phyloP scores from a whole-genome alignment of 2,797 vertebrate genomes.

The Poeciliopsis turneri region DNA sequence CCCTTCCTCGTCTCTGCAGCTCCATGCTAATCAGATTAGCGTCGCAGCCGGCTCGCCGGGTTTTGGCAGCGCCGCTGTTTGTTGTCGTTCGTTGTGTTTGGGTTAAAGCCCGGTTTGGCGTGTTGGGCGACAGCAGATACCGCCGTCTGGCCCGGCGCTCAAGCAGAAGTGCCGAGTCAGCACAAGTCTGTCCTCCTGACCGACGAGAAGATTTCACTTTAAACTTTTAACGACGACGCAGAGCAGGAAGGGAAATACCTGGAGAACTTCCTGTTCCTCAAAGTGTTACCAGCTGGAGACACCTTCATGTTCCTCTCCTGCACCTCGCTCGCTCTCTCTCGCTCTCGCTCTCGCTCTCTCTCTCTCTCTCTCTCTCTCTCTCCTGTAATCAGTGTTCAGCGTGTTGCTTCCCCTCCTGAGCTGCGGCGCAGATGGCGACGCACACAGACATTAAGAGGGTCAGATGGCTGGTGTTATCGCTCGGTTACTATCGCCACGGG shows the following conservation, averaged over 20 bases:
- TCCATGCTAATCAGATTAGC: constrained; percentile 22
- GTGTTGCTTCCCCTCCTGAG: constrained; percentile 42
- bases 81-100: constrained; percentile 39
- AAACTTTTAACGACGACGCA: not conserved
- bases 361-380: constrained; percentile 11
- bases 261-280: not conserved
- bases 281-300: not conserved
- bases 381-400: constrained; percentile 57
- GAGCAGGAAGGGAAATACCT: not conserved
- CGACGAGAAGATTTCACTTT: not conserved
- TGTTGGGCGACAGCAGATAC: constrained; percentile 29
- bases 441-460: constrained; percentile 59
- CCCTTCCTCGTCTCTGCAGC: constrained; percentile 1
- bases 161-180: constrained; percentile 39
- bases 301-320: not conserved
- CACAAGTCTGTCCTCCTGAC: constrained; percentile 10
- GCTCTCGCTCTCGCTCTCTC: constrained; percentile 1
- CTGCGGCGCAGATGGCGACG: constrained; percentile 61
- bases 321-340: not conserved
- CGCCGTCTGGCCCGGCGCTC: constrained; percentile 21
- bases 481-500: constrained; percentile 69
- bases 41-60: constrained; percentile 22
- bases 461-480: constrained; percentile 69
- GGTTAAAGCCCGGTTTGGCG: constrained; percentile 30
- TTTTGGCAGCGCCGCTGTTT: constrained; percentile 38